These are phyloP conservation scores for Drosophila paramelanica DNA, from an alignment of 2,888 invertebrate genomes.

Conservation along the genomic window DNA sequence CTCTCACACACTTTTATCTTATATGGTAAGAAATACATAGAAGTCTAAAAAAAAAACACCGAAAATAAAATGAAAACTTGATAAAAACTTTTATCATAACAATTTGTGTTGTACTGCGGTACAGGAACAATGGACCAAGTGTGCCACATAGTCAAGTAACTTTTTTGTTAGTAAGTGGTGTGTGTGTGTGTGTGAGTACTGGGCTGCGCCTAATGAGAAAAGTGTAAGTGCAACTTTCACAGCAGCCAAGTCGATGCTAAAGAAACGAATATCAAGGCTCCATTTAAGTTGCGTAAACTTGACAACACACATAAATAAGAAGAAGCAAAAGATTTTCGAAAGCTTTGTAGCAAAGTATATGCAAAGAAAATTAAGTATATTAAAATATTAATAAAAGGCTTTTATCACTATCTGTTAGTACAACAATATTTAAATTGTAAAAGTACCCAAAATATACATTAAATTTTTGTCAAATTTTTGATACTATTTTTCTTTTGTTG, in stretches of 20 bases:
- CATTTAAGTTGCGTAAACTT: constrained; percentile 22
- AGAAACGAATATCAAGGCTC: constrained; percentile 15
- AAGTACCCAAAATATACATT: too few relatives aligned
- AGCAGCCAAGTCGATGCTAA: constrained; percentile 26
- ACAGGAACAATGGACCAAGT: constrained; percentile 46
- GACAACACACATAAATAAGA: constrained; percentile 2
- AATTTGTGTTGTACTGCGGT: constrained; percentile 74
- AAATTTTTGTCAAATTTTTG: not conserved
- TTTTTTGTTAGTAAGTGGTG: constrained; percentile 2
- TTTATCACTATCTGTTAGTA: not conserved
- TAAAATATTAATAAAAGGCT: not conserved
- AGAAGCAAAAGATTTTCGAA: not conserved
- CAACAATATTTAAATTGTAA: too few relatives aligned
- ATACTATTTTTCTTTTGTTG: too few relatives aligned
- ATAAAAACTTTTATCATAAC: constrained; percentile 80
- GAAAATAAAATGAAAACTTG: constrained; percentile 67
- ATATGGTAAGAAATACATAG: constrained; percentile 40
- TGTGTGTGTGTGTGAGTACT: constrained; percentile 20
- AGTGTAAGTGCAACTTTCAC: constrained; percentile 67
- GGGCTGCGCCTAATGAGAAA: constrained; percentile 61
- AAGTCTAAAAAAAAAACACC: constrained; percentile 18
- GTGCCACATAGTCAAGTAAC: constrained; percentile 29
- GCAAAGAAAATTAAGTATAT: too few relatives aligned
- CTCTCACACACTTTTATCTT: constrained; percentile 40
- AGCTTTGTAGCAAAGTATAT: not conserved